Conservation (phyloP, 2,888 invertebrate genomes). For the Andricus curvator region DNA sequence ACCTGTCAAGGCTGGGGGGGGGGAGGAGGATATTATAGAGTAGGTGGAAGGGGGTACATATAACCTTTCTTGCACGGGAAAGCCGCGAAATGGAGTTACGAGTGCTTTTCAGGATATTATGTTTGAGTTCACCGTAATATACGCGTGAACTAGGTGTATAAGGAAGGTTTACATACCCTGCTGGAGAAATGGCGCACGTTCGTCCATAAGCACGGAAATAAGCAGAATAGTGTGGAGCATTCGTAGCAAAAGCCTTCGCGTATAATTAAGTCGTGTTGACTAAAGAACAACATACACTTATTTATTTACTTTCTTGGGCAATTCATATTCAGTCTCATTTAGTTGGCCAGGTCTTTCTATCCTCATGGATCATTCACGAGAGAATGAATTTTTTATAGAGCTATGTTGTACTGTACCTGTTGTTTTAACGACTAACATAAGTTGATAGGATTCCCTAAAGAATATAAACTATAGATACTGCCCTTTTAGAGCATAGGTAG, state of each 20-base stretch:
- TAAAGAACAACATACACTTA: background rate
- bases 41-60: conserved; percentile 60
- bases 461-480: no score
- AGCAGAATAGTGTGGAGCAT: background rate
- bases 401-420: no score
- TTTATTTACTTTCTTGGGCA: background rate
- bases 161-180: conserved; percentile 19
- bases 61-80: conserved; percentile 58
- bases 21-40: background rate
- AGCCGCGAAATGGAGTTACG: conserved; percentile 69
- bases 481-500: no score
- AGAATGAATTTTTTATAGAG: no score
- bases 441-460: no score
- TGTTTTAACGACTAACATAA: no score
- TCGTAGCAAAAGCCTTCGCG: background rate
- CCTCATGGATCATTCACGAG: no score
- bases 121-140: conserved; percentile 76
- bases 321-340: background rate
- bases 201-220: background rate
- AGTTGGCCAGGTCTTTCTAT: no score
- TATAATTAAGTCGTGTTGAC: background rate
- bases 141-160: conserved; percentile 56
- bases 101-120: conserved; percentile 76
- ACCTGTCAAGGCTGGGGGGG: conserved; percentile 66
- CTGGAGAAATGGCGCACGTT: background rate